Base-by-base conservation (phyloP, 2,797 vertebrate genomes). In the Helostoma temminkii region DNA sequence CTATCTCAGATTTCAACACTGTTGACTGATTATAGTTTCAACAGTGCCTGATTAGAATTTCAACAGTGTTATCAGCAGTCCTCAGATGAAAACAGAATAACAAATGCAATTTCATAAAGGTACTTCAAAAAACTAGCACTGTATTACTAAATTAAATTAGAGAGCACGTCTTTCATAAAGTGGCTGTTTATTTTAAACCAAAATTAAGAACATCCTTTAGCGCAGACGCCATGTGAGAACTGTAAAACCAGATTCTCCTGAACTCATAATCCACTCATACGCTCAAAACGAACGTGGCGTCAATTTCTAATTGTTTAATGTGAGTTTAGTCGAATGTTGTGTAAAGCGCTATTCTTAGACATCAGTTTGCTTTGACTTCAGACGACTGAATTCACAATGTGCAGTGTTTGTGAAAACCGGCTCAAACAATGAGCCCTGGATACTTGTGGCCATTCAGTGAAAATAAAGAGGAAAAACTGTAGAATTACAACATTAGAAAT, bases 401-500 rank as follows among this genome's bases (percentile, higher is more conserved):
- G 37, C 73, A 21, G 11, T 26, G 21, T 62, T 68, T 26, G 59
- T 34, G 49, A 60, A 30, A 10, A 30, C 10, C n/a, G 12, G 22
- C 47, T 76, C 16, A 59, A 54, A 86, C 78, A 85, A 78, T 56
- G 58, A 78, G 55, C 42, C 69, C 41, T 81, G 82, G 69, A 75
- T 80, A 28, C 43, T 30, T 9, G 42, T 24, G 49, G 34, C 22
- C 14, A 28, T 18, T 59, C 36, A 32, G 63, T 25, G 30, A 55
- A 36, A 24, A 42, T 19, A 52, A n/a, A 34, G 26, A 69, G 32
- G 57, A 28, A 41, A 52, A 65, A 25, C 53, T 21, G 46, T 0
- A 45, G 45, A 75, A 42, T 62, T 41, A 71, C 43, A 66, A 42
- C 25, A 30, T 66, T 43, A 71, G 45, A 53, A 49, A 59, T 43